Evolutionary conservation across 2,797 vertebrate species (phyloP), one percentile per base, ranked within the genome.

Genomic region (Betta splendens): DNA sequence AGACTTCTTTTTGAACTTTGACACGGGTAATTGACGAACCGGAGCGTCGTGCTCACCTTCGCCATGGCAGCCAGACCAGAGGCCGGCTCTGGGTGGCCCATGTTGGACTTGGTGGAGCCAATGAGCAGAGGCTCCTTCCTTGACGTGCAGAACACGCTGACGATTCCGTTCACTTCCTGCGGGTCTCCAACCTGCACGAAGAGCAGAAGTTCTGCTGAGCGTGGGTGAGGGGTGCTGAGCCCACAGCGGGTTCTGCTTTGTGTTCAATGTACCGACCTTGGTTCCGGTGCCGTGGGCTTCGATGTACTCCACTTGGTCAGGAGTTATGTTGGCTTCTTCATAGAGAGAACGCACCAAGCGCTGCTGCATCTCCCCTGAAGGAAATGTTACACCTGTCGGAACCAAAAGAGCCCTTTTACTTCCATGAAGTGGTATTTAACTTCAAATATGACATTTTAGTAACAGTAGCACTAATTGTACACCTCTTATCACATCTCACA

Each of bases 201-300:
- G 37, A 58, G 32, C 8, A 64, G 10, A 67, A 5, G n/a, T 22
- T 15, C 13, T 21, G 12, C 3, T 47, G 17, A 36, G n/a, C n/a
- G n/a, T n/a, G n/a, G 3, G 31, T 59, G 3, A 57, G 18, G 48
- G 9, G 5, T 11, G 31, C 3, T 22, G 18, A 5, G 4, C n/a
- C n/a, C n/a, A n/a, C n/a, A n/a, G n/a, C n/a, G n/a, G n/a, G n/a
- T n/a, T n/a, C n/a, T n/a, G n/a, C n/a, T n/a, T n/a, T n/a, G n/a
- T n/a, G 11, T 2, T 25, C 6, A 7, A 9, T 45, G 21, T 26
- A 26, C 74, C 48, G 9, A 98, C 97, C 95, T 96, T 97, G 36
- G 98, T 99, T 73, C 98, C 98, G 0, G 98, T 99, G 31, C 98
- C 98, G 1, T 99, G 98, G 44, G 98, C 94, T 87, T 99, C 98